A percentile compares a stretch with the other conserved stretches of the same genome.
Conservation (phyloP, 2,113 vertebrate species). For the Pachyramphus minor region DNA sequence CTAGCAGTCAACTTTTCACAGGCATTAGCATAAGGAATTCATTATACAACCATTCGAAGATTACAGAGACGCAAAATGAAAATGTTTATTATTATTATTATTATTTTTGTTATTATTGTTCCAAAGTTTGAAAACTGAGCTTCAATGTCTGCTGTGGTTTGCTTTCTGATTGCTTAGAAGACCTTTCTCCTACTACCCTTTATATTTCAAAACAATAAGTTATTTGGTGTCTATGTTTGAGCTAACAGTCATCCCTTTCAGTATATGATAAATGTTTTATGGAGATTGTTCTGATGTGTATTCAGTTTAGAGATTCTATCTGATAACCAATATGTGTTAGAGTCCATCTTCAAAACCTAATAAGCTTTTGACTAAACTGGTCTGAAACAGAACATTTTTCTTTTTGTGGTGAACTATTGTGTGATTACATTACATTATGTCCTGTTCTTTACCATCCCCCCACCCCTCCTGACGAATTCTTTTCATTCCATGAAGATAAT, state of each 20-base stretch:
- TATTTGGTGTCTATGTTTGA: neutral
- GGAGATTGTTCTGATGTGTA: neutral
- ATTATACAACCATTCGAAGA: neutral
- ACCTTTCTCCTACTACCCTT: neutral
- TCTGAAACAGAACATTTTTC: neutral
- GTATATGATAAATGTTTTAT: neutral
- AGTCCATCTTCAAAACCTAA: neutral
- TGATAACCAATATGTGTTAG: neutral
- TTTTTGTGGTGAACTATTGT: neutral
- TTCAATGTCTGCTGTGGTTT: neutral
- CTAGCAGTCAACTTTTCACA: neutral
- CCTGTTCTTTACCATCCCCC: rapidly evolving
- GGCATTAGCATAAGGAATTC: neutral
- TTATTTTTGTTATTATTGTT: neutral
- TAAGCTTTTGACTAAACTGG: neutral
- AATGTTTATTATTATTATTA: neutral
- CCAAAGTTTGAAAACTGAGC: neutral
- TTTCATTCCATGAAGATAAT: neutral
- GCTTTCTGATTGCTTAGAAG: neutral
- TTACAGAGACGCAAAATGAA: neutral
- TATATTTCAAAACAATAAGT: neutral
- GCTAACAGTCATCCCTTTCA: neutral
- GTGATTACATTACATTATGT: neutral
- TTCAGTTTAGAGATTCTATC: neutral
- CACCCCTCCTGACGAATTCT: neutral